These are phyloP conservation scores for Chaenodraco wilsoni DNA, from an alignment of 2,797 vertebrate genomes.

Conservation along the genomic window DNA sequence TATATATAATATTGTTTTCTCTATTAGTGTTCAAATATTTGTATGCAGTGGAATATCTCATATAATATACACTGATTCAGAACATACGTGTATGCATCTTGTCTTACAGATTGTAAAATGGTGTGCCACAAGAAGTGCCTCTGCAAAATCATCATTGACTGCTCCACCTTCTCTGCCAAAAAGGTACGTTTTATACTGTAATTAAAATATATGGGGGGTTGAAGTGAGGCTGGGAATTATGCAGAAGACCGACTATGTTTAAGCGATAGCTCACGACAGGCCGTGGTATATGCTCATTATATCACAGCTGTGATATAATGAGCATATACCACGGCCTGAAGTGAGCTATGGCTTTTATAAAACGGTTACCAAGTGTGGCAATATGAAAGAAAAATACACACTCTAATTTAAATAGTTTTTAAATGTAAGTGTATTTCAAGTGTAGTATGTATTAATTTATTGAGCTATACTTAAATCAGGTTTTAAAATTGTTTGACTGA, in stretches of 20 bases:
- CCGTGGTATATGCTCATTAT: no score
- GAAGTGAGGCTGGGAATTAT: background rate
- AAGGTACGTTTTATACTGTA: constrained; percentile 82
- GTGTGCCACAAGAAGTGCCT: constrained; percentile 98
- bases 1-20: background rate
- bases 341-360: no score
- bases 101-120: constrained; percentile 91
- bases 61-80: background rate
- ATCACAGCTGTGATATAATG: no score
- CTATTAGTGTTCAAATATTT: background rate
- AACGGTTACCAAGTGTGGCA: no score
- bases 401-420: no score
- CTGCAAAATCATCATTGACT: constrained; percentile 88
- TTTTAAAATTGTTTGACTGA: no score
- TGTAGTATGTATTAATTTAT: no score
- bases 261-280: background rate
- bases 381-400: no score
- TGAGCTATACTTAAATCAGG: no score
- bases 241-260: background rate
- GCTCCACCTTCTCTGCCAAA: constrained; percentile 84
- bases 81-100: background rate
- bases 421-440: no score
- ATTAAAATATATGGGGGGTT: background rate
- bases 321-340: no score
- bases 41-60: background rate